Percentiles rank a stretch among this genome's conserved stretches.
phyloP scores from a whole-genome alignment of 2,797 vertebrate species.

The Alfaro cultratus region DNA sequence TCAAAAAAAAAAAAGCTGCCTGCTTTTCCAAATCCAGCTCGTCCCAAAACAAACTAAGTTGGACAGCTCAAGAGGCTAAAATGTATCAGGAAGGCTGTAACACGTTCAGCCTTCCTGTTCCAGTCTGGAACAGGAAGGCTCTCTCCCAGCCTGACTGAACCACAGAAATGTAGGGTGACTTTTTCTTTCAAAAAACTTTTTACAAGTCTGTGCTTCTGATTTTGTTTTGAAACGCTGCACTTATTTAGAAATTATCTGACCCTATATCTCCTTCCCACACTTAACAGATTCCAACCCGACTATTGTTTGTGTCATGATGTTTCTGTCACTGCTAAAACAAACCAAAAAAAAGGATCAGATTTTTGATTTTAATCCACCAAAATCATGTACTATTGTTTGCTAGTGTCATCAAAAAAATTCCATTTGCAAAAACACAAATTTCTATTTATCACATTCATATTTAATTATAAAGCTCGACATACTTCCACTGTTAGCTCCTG shows the following conservation, averaged over 20 bases:
- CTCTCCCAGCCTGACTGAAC: neutral
- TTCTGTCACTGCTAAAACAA: neutral
- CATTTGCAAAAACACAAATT: neutral
- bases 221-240: neutral
- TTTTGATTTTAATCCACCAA: neutral
- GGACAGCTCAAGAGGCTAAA: neutral
- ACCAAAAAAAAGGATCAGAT: neutral
- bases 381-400: neutral
- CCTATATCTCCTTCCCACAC: neutral
- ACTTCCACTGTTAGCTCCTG: neutral
- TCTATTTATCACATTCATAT: neutral
- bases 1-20: too few species aligned
- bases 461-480: neutral
- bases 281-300: neutral
- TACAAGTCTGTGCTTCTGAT: neutral
- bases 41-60: neutral
- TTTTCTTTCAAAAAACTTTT: neutral
- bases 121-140: neutral
- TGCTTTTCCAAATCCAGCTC: neutral
- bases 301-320: neutral
- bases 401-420: neutral
- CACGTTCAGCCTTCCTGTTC: neutral
- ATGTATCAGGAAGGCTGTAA: neutral
- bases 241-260: neutral
- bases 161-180: neutral